Evolutionary conservation across 2,888 invertebrate genomes (phyloP).

Genomic region (Acleris sparsana): DNA sequence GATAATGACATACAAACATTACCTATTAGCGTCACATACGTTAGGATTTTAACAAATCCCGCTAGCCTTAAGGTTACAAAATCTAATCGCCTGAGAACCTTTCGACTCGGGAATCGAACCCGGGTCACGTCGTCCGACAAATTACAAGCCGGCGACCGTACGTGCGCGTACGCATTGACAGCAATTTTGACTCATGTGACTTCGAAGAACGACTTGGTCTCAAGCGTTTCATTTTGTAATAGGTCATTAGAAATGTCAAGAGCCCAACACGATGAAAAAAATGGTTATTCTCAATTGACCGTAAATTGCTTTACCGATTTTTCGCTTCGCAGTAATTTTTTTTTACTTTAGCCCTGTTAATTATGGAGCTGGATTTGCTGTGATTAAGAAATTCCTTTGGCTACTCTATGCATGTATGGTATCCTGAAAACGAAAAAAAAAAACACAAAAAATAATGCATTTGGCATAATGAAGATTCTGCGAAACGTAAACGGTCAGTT

Average conservation of each 20-base stretch:
- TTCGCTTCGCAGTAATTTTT: too few relatives aligned
- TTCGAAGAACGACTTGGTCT: conserved; percentile 35
- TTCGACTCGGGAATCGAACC: conserved; percentile 46
- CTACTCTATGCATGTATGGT: too few relatives aligned
- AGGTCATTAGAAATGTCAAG: conserved; percentile 29
- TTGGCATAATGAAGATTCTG: too few relatives aligned
- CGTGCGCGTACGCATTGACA: conserved; percentile 55
- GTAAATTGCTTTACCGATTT: too few relatives aligned
- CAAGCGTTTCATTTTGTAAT: conserved; percentile 44
- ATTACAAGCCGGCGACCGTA: conserved; percentile 68
- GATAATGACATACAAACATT: not conserved
- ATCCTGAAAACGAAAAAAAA: too few relatives aligned
- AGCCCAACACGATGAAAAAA: not conserved
- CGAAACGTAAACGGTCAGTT: too few relatives aligned
- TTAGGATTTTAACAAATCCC: not conserved
- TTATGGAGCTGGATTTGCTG: too few relatives aligned
- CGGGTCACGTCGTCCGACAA: conserved; percentile 55
- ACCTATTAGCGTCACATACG: not conserved
- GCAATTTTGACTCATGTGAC: conserved; percentile 45
- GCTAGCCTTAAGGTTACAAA: conserved; percentile 12
- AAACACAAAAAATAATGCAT: too few relatives aligned
- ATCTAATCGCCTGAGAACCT: conserved; percentile 52
- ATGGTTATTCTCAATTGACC: not conserved
- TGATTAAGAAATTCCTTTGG: too few relatives aligned
- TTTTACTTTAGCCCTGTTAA: too few relatives aligned